These are phyloP conservation scores for Willowsia nigromaculata DNA, from an alignment of 2,888 invertebrate species.

Conservation along the genomic window DNA sequence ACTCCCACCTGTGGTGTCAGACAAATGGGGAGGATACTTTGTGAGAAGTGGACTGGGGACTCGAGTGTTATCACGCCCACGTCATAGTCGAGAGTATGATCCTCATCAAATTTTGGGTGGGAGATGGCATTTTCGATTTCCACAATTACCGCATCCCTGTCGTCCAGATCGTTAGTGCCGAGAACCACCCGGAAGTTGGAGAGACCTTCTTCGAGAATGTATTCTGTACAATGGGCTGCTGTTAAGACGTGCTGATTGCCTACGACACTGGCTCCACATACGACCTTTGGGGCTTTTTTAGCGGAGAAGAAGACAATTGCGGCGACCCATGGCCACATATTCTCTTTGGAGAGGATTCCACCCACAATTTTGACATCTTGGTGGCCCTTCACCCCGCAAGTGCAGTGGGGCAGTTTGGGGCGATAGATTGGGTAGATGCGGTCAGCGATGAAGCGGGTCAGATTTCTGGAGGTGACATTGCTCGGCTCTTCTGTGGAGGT, in stretches of 20 bases:
- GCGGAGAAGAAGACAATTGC: constrained; percentile 67
- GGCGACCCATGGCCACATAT: constrained; percentile 77
- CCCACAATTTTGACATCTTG: constrained; percentile 74
- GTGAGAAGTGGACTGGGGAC: constrained; percentile 48
- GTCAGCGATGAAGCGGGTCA: not conserved
- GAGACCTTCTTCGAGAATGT: constrained; percentile 54
- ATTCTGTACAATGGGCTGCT: constrained; percentile 74
- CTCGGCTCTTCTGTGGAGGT: too few relatives aligned
- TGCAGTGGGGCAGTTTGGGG: not conserved
- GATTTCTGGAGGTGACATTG: too few relatives aligned
- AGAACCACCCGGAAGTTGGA: constrained; percentile 68
- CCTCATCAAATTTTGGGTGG: constrained; percentile 58
- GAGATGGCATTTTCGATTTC: constrained; percentile 38
- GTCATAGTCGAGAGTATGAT: constrained; percentile 48
- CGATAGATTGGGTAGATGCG: too few relatives aligned
- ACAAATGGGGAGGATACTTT: constrained; percentile 64
- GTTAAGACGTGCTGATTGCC: constrained; percentile 71
- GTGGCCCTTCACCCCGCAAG: constrained; percentile 36
- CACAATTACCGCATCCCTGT: constrained; percentile 50
- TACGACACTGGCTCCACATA: constrained; percentile 74
- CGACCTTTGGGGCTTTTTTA: constrained; percentile 42
- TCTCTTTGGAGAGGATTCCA: constrained; percentile 71
- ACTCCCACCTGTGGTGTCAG: constrained; percentile 63
- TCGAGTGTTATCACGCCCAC: constrained; percentile 56
- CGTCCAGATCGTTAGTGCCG: constrained; percentile 74